Evolutionary conservation across 2,888 invertebrate species (phyloP).

Genomic region (Spicauda simplicius): DNA sequence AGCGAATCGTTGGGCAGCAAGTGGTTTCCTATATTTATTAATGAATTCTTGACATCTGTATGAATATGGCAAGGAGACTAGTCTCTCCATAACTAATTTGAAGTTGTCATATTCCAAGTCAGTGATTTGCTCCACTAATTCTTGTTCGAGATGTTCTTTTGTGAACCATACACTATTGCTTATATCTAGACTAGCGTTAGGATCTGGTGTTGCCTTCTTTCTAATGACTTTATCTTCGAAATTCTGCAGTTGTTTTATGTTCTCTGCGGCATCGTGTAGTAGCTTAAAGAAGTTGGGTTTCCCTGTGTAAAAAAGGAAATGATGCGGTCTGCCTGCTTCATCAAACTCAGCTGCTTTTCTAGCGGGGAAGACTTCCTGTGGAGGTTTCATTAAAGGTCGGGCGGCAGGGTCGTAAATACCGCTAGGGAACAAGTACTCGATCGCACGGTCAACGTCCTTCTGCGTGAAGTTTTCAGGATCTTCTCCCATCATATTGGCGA

Average conservation of each 20-base stretch:
- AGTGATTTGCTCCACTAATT: conserved; percentile 87
- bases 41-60: conserved; percentile 90
- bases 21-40: conserved; percentile 86
- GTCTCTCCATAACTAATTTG: conserved; percentile 88
- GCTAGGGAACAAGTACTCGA: conserved; percentile 98
- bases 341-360: conserved; percentile 96
- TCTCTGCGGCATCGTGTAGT: conserved; percentile 90
- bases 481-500: conserved; percentile 99
- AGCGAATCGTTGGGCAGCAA: conserved; percentile 84
- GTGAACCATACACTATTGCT: conserved; percentile 84
- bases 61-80: conserved; percentile 89
- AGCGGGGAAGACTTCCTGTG: conserved; percentile 93
- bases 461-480: conserved; percentile 95
- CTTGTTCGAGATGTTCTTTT: conserved; percentile 87
- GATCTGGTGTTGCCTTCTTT: conserved; percentile 86
- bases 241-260: conserved; percentile 87
- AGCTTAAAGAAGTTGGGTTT: conserved; percentile 93
- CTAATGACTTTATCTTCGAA: conserved; percentile 89
- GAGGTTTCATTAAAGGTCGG: conserved; percentile 95
- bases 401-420: conserved; percentile 94
- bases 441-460: conserved; percentile 93
- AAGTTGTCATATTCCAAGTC: conserved; percentile 90
- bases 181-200: conserved; percentile 80
- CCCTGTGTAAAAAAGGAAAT: conserved; percentile 96
- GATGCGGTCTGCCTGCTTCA: conserved; percentile 94